Percentiles rank a stretch among this genome's conserved stretches.
phyloP scores from a whole-genome alignment of 1,140 invertebrate species.

The Philaenus spumarius region DNA sequence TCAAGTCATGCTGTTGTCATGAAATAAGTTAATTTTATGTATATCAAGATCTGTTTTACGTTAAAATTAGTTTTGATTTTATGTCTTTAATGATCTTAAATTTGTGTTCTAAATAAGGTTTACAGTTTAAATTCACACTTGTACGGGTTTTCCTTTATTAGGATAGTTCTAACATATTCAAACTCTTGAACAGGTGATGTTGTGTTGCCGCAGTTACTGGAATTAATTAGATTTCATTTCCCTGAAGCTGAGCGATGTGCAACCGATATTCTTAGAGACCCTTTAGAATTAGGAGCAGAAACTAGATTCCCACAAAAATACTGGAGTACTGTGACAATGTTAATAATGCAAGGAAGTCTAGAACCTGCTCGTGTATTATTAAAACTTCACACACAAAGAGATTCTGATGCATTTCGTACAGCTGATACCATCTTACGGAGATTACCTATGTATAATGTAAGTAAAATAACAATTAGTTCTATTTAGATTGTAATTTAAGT shows the following conservation, averaged over 20 bases:
- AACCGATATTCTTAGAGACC: conserved; percentile 46
- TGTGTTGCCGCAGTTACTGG: conserved; percentile 65
- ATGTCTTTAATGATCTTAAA: too few relatives aligned
- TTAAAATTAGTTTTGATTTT: too few relatives aligned
- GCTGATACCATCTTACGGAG: conserved; percentile 67
- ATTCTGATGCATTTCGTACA: conserved; percentile 61
- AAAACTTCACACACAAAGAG: conserved; percentile 59
- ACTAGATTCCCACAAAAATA: conserved; percentile 44
- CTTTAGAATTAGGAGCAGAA: conserved; percentile 22
- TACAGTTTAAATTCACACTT: too few relatives aligned
- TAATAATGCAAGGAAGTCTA: conserved; percentile 73
- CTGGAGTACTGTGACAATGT: conserved; percentile 75
- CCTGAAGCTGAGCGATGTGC: conserved; percentile 63
- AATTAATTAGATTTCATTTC: conserved; percentile 86
- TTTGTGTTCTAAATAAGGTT: too few relatives aligned
- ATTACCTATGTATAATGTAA: conserved; percentile 75
- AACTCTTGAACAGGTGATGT: too few relatives aligned
- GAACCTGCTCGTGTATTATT: conserved; percentile 70
- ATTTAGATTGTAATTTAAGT: too few relatives aligned
- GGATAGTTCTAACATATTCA: too few relatives aligned
- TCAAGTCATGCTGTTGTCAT: too few relatives aligned
- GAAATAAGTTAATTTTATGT: too few relatives aligned
- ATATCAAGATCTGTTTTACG: too few relatives aligned
- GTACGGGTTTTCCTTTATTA: too few relatives aligned
- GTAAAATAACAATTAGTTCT: too few relatives aligned